Percentiles rank a stretch among this genome's conserved stretches.
Evolutionary conservation across 2,113 vertebrate genomes (phyloP).

Genomic region (Anguilla rostrata): DNA sequence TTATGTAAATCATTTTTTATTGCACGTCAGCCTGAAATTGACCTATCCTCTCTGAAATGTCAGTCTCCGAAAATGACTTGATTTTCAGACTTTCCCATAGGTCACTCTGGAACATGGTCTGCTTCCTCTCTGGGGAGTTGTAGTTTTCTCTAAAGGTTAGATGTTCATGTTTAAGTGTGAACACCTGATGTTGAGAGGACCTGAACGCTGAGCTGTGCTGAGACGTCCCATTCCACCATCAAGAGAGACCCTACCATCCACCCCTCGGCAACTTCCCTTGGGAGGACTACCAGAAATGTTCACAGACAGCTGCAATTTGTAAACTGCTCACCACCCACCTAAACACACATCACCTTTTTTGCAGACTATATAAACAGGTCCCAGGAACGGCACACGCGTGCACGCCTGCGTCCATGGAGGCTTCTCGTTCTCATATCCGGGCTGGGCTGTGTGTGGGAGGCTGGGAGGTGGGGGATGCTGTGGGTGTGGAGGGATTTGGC

Average conservation of each 20-base stretch:
- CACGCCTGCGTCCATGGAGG: not conserved
- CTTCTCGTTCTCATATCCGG: not conserved
- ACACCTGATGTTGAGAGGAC: not conserved
- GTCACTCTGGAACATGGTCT: not conserved
- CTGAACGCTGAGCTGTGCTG: not conserved
- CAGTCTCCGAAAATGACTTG: too few relatives aligned
- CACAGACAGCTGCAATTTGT: not conserved
- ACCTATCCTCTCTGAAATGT: too few relatives aligned
- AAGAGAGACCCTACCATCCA: not conserved
- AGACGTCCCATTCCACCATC: not conserved
- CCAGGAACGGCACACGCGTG: not conserved
- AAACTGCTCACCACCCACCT: not conserved
- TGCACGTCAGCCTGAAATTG: too few relatives aligned
- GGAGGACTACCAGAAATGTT: not conserved
- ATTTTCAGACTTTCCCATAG: not conserved
- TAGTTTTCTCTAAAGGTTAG: not conserved
- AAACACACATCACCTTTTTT: not conserved
- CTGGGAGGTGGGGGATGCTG: not conserved
- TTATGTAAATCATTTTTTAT: too few relatives aligned
- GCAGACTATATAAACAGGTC: not conserved
- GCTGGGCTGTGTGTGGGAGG: not conserved
- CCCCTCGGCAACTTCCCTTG: not conserved
- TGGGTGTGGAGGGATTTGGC: not conserved
- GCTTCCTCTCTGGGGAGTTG: not conserved
- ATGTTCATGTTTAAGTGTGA: not conserved